Conservation (phyloP, 2,113 vertebrate genomes). For the Pungitius pungitius region DNA sequence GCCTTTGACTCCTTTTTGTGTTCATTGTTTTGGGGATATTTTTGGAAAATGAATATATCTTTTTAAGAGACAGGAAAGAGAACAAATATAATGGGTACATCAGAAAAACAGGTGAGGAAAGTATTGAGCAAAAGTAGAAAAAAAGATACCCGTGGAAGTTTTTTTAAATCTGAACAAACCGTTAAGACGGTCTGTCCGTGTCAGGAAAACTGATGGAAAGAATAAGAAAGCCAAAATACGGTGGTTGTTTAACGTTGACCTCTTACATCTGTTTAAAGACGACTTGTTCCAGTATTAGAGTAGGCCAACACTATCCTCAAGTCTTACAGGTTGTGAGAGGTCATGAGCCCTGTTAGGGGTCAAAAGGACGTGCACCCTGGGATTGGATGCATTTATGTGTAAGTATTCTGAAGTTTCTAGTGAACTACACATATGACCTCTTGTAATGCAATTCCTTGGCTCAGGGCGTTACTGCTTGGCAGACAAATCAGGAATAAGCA, state of each 20-base stretch:
- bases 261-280: too few species aligned
- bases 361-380: slow-evolving; percentile 27
- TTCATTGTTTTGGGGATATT: neutral
- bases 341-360: slow-evolving; percentile 30
- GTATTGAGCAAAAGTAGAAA: neutral
- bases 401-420: slow-evolving; percentile 31
- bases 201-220: neutral
- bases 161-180: neutral
- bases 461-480: slow-evolving; percentile 65
- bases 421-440: slow-evolving; percentile 51
- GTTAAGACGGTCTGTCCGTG: neutral
- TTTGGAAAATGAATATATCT: slow-evolving; percentile 1
- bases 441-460: slow-evolving; percentile 63
- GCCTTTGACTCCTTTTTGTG: neutral
- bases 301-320: slow-evolving; percentile 12
- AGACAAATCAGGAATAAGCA: slow-evolving; percentile 57
- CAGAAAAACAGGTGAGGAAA: neutral
- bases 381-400: slow-evolving; percentile 4
- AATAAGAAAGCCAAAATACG: neutral
- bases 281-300: neutral
- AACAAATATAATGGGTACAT: neutral
- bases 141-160: neutral
- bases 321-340: slow-evolving; percentile 35
- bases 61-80: neutral
- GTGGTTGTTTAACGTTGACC: too few species aligned